Base-by-base conservation (phyloP, 2,888 invertebrate genomes). In the Cephus spinipes region DNA sequence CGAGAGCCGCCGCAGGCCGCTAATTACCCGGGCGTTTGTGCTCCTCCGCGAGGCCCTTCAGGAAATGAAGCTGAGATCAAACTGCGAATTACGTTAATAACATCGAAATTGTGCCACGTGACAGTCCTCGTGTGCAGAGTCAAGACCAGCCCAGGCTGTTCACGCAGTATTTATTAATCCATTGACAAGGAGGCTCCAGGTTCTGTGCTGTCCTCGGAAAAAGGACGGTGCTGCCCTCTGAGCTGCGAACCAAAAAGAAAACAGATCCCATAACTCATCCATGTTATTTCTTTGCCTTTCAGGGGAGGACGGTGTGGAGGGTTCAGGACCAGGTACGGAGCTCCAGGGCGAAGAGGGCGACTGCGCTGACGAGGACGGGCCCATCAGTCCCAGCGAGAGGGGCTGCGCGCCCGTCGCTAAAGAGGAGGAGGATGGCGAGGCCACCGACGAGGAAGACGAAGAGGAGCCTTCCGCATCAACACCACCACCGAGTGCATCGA, bases 291-390 rank as follows among this genome's bases (percentile, higher is more conserved):
- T 82, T 88, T 82, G 87, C 88, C 86, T 93, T 93, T 1, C 91
- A 94, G 94, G 94, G 94, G 94, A 94, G 89, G 90, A 91, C 88
- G 91, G 90, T 81, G 90, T 89, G 82, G 91, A 91, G 87, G 89
- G 90, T 79, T 82, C 90, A 81, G 91, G 89, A 79, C 89, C 91
- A 80, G 90, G 89, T 76, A 90, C 92, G 82, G 91, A 91, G 81
- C 88, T 90, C 87, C 92, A 90, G 85, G 94, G 94, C 88, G 94
- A 94, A 90, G 93, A 93, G 83, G 94, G 93, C 81, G 94, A 93
- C 85, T 93, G 94, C 85, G 94, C 93, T 81, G 92, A 93, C 81
- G 91, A 90, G 92, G 94, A 93, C 90, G 94, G 93, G 91, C 93
- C 93, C 90, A 93, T 93, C 86, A 91, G 91, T 85, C 90, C 91